A percentile compares a stretch with the other conserved stretches of the same genome.
Evolutionary conservation across 1,140 invertebrate species (phyloP).

Genomic region (Cyphomyrmex costatus): DNA sequence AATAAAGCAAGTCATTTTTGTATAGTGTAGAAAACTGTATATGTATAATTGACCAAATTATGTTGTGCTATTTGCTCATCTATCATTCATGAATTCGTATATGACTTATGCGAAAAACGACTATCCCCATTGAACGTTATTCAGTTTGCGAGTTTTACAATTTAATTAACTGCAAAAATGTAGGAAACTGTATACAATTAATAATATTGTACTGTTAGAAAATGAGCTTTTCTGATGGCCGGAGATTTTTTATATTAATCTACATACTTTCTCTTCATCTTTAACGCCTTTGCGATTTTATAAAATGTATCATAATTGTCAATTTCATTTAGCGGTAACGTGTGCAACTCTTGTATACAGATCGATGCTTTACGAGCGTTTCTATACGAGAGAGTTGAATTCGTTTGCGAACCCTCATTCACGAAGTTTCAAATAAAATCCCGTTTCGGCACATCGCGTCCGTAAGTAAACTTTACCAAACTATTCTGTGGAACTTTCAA

Average conservation of each 20-base stretch:
- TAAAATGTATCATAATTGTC: neutral
- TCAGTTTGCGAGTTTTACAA: slow-evolving; percentile 23
- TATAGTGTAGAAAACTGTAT: neutral
- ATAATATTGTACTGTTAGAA: neutral
- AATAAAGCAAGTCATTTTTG: slow-evolving; percentile 1
- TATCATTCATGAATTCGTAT: slow-evolving; percentile 26
- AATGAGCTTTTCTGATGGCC: neutral
- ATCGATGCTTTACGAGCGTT: neutral
- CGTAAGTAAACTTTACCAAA: slow-evolving; percentile 53
- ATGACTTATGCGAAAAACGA: neutral
- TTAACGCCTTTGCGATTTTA: too few species aligned
- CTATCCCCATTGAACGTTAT: neutral
- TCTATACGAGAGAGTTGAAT: slow-evolving; percentile 1
- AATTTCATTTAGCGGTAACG: neutral
- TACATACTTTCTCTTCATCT: neutral
- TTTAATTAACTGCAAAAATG: neutral
- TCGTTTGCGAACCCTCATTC: slow-evolving; percentile 15
- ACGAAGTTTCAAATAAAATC: slow-evolving; percentile 50
- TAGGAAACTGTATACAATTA: neutral
- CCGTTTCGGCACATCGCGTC: neutral
- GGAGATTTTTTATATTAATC: neutral
- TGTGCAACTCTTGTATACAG: neutral
- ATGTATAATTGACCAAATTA: neutral
- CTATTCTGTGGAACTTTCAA: slow-evolving; percentile 52
- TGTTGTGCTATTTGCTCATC: slow-evolving; percentile 9